Evolutionary conservation across 2,888 invertebrate species (phyloP).

Genomic region (Apodemia duryi): DNA sequence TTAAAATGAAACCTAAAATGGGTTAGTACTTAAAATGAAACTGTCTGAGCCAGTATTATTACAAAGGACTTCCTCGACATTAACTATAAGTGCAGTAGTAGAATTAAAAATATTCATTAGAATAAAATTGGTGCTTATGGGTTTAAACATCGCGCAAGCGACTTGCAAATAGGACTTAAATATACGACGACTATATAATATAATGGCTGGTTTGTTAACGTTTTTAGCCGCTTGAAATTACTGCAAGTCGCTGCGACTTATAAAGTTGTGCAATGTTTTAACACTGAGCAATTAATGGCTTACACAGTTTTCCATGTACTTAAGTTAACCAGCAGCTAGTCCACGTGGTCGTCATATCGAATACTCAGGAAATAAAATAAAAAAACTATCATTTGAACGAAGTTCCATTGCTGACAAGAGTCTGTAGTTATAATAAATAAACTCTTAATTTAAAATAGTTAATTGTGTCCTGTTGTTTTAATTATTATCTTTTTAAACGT

Average conservation of each 20-base stretch:
- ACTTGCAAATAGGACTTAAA: neutral
- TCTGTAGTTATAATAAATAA: conserved; percentile 11
- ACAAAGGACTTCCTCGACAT: conserved; percentile 25
- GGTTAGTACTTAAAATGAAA: conserved; percentile 49
- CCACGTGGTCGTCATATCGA: conserved; percentile 29
- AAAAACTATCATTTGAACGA: neutral
- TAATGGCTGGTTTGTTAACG: neutral
- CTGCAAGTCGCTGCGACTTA: neutral
- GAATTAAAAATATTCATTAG: conserved; percentile 12
- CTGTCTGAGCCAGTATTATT: conserved; percentile 54
- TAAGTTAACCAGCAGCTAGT: conserved; percentile 45
- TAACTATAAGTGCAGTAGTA: conserved; percentile 14
- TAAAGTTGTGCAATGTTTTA: neutral
- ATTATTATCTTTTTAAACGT: conserved; percentile 2
- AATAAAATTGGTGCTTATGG: neutral
- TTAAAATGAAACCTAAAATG: conserved; percentile 39
- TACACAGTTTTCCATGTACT: conserved; percentile 36
- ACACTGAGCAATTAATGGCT: conserved; percentile 19
- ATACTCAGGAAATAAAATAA: conserved; percentile 27
- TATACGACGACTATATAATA: neutral
- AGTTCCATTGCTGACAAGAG: conserved; percentile 13
- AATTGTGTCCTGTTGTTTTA: conserved; percentile 8
- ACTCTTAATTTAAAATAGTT: conserved; percentile 10
- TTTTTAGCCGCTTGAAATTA: neutral
- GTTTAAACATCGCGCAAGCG: neutral